phyloP scores from a whole-genome alignment of 2,113 vertebrate genomes.

The Triplophysa rosa region DNA sequence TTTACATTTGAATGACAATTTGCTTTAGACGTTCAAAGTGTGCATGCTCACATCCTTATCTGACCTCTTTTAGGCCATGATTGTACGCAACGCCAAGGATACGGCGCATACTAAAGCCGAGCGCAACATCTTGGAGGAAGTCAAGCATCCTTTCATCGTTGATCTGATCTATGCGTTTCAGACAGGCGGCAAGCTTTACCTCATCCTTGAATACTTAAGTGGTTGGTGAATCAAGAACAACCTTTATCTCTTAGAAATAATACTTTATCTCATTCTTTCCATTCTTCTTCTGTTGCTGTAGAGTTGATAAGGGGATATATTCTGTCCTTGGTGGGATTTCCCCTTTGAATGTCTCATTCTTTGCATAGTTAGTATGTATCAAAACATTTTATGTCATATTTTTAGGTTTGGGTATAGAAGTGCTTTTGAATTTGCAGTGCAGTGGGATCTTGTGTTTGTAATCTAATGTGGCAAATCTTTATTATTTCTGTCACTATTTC shows the following conservation, averaged over 20 bases:
- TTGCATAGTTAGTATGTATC: constrained; percentile 59
- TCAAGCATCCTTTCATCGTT: constrained; percentile 98
- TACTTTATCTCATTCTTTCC: constrained; percentile 61
- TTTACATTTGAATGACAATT: not conserved
- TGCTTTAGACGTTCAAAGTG: not conserved
- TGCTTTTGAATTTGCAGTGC: too few relatives aligned
- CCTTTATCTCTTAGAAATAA: constrained; percentile 24
- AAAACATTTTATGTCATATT: not conserved
- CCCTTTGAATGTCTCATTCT: constrained; percentile 33
- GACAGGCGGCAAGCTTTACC: constrained; percentile 98
- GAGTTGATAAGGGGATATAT: constrained; percentile 52
- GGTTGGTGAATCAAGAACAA: constrained; percentile 76
- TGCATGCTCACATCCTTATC: not conserved
- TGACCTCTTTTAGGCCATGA: constrained; percentile 85
- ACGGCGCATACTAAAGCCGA: constrained; percentile 98
- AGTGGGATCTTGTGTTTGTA: not conserved
- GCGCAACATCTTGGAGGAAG: constrained; percentile 95
- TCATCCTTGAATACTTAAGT: constrained; percentile 98
- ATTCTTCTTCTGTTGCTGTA: constrained; percentile 29
- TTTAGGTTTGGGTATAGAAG: too few relatives aligned
- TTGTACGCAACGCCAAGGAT: constrained; percentile 97
- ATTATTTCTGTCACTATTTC: not conserved
- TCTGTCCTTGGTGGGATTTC: not conserved
- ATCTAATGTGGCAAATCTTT: not conserved
- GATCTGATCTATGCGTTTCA: constrained; percentile 99